These are phyloP conservation scores for Perithous albicinctus DNA, from an alignment of 2,888 invertebrate species.

Conservation along the genomic window DNA sequence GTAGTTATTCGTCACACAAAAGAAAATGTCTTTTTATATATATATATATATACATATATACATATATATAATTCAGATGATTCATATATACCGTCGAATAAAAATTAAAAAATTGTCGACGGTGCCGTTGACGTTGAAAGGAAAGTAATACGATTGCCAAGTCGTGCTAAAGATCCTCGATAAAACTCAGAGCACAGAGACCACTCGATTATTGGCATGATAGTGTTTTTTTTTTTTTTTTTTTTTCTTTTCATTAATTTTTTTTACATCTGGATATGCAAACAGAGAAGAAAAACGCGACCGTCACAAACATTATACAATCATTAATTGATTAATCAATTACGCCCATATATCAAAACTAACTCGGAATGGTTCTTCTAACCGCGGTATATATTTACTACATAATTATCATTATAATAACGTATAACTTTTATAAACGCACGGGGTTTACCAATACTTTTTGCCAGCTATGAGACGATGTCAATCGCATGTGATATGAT, in stretches of 20 bases:
- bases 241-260: conserved; percentile 6
- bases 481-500: conserved; percentile 82
- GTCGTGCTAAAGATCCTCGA: conserved; percentile 50
- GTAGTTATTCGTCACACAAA: conserved; percentile 54
- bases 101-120: conserved; percentile 42
- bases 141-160: conserved; percentile 51
- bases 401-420: conserved; percentile 28
- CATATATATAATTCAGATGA: conserved; percentile 18
- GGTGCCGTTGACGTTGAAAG: conserved; percentile 49
- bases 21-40: conserved; percentile 25
- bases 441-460: conserved; percentile 76
- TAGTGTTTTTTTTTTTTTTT: conserved; percentile 14
- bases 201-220: conserved; percentile 51
- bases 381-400: conserved; percentile 70
- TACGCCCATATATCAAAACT: conserved; percentile 70
- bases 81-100: conserved; percentile 30
- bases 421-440: conserved; percentile 76
- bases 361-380: conserved; percentile 82
- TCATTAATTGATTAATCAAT: conserved; percentile 47
- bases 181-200: conserved; percentile 46
- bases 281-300: neutral
- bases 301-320: conserved; percentile 28
- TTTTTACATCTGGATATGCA: neutral
- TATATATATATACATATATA: too few species aligned
- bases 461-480: conserved; percentile 76